These are phyloP conservation scores for Gallirallus australis DNA, from an alignment of 2,797 vertebrate genomes.

Conservation along the genomic window DNA sequence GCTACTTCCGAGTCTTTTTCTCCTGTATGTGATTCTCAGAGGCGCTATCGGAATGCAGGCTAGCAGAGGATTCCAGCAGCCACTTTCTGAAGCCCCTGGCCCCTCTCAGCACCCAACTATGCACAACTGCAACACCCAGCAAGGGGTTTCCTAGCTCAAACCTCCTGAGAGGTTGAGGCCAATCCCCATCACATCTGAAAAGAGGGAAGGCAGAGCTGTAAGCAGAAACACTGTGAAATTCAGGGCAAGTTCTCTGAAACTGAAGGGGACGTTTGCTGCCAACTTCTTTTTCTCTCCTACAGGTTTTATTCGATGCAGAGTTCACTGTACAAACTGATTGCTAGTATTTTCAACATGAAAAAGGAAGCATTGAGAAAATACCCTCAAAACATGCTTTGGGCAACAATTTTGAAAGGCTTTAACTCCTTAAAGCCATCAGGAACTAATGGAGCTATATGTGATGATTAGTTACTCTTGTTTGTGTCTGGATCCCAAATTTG, in stretches of 20 bases:
- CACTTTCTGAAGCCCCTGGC: no score
- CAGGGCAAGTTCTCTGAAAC: background rate
- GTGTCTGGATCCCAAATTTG: background rate
- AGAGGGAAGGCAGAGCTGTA: background rate
- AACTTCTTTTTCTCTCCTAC: background rate
- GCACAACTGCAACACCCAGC: background rate
- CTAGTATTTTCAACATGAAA: background rate
- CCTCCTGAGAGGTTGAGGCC: background rate
- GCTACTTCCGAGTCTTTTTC: no score
- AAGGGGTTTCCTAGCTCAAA: background rate
- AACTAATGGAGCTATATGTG: background rate
- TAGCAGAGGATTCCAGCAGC: no score
- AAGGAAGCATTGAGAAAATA: background rate
- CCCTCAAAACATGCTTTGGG: background rate
- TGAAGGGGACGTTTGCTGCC: background rate
- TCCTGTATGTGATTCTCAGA: no score
- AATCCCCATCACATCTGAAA: background rate
- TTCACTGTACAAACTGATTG: background rate
- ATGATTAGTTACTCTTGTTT: background rate
- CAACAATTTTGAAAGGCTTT: background rate
- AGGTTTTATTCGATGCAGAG: background rate
- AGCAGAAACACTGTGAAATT: background rate
- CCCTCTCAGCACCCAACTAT: no score
- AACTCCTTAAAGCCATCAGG: background rate
- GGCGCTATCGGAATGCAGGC: no score